Percentiles rank a stretch among this genome's conserved stretches.
Evolutionary conservation across 2,113 vertebrate species (phyloP).

Genomic region (Chinchilla lanigera): DNA sequence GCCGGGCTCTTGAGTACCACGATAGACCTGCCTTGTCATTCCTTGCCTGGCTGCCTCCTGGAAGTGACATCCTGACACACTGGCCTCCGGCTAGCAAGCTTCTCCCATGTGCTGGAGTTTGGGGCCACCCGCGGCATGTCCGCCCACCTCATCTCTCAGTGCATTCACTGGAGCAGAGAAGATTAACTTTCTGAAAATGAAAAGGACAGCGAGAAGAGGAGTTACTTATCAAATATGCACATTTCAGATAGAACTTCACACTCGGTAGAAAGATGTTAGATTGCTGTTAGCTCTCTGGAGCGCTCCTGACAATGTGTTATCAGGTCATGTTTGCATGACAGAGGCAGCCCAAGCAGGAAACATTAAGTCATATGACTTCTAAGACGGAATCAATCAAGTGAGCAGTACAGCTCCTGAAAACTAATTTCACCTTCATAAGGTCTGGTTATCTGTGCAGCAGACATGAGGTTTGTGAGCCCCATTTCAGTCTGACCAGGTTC

Average conservation of each 20-base stretch:
- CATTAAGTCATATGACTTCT: slow-evolving; percentile 89
- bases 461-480: slow-evolving; percentile 86
- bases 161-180: slow-evolving; percentile 82
- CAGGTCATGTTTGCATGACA: slow-evolving; percentile 91
- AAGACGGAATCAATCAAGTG: slow-evolving; percentile 90
- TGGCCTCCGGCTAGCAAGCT: not conserved
- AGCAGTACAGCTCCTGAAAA: slow-evolving; percentile 88
- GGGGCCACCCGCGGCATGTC: slow-evolving; percentile 76
- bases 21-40: not conserved
- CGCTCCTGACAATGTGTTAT: slow-evolving; percentile 90
- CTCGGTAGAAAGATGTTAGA: slow-evolving; percentile 90
- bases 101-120: not conserved
- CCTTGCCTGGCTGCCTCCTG: not conserved
- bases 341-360: slow-evolving; percentile 89
- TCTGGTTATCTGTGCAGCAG: slow-evolving; percentile 87
- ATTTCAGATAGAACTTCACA: slow-evolving; percentile 90
- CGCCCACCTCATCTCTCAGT: slow-evolving; percentile 52
- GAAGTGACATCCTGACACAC: not conserved
- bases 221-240: slow-evolving; percentile 90
- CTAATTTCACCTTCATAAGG: slow-evolving; percentile 90
- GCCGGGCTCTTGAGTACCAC: not conserved
- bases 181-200: slow-evolving; percentile 89
- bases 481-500: slow-evolving; percentile 87
- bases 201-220: slow-evolving; percentile 85
- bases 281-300: slow-evolving; percentile 89